phyloP scores from a whole-genome alignment of 2,113 vertebrate species.

The Dromaius novaehollandiae region DNA sequence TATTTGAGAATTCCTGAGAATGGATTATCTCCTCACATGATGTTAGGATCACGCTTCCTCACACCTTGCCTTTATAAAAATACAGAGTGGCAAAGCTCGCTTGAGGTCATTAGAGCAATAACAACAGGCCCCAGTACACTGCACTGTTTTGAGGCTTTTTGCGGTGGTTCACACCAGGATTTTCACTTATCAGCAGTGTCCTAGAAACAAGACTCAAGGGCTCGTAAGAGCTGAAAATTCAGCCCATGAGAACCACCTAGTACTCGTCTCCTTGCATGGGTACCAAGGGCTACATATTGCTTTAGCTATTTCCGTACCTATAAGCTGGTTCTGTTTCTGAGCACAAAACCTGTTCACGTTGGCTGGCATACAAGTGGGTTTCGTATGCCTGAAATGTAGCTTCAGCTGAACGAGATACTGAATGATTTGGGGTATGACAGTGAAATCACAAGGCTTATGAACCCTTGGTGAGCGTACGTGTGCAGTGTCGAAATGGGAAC shows the following conservation, averaged over 20 bases:
- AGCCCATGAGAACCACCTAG: neutral
- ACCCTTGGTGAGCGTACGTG: fast-evolving
- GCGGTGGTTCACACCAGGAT: neutral
- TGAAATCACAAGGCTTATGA: neutral
- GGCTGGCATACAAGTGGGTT: neutral
- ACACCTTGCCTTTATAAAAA: neutral
- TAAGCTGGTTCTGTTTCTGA: neutral
- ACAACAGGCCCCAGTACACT: neutral
- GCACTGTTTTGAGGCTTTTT: neutral
- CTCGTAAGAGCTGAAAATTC: neutral
- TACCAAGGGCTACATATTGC: fast-evolving
- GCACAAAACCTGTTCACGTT: neutral
- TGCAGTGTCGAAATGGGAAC: neutral
- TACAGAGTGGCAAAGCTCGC: neutral
- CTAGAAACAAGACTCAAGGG: neutral
- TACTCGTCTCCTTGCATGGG: fast-evolving
- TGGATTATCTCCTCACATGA: neutral
- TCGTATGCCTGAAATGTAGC: neutral
- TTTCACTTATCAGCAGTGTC: neutral
- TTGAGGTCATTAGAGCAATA: neutral
- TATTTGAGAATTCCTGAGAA: neutral
- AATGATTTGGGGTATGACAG: neutral
- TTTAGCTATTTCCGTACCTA: fast-evolving
- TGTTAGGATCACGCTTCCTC: neutral
- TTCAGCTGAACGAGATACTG: neutral